Percentiles rank a stretch among this genome's conserved stretches.
These are phyloP conservation scores for Callyntrura sp. DNA, from an alignment of 2,888 invertebrate species.

Conservation along the genomic window DNA sequence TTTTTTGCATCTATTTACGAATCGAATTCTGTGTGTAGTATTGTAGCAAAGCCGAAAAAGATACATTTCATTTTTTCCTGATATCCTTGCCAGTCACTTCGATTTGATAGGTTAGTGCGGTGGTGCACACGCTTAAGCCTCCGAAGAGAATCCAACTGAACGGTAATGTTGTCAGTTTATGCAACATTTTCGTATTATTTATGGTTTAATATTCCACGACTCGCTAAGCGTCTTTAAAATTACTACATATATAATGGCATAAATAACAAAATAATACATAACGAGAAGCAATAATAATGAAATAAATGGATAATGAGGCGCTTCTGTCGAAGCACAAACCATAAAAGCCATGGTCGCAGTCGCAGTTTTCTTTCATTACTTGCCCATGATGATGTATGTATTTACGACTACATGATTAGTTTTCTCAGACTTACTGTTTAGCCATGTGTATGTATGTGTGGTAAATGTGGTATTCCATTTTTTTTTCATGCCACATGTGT, in stretches of 20 bases:
- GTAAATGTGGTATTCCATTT: conserved; percentile 31
- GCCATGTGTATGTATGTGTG: background rate
- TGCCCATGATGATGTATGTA: too few species aligned
- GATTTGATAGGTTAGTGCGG: too few species aligned
- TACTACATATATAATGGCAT: conserved; percentile 12
- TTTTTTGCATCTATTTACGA: too few species aligned
- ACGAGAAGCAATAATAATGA: background rate
- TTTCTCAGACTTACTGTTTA: conserved; percentile 16
- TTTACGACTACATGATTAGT: background rate
- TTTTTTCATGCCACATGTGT: too few species aligned
- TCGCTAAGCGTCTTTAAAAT: conserved; percentile 41
- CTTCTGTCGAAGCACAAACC: background rate
- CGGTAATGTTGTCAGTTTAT: conserved; percentile 56
- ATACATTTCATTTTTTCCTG: too few species aligned
- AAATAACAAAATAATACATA: conserved; percentile 28
- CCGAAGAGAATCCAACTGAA: conserved; percentile 1
- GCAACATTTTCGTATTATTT: conserved; percentile 64
- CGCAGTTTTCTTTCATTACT: too few species aligned
- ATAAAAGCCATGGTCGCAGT: too few species aligned
- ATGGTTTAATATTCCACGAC: conserved; percentile 66
- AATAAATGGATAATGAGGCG: conserved; percentile 25
- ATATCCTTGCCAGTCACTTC: too few species aligned
- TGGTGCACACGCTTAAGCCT: too few species aligned
- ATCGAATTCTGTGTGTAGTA: too few species aligned
- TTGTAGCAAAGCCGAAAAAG: too few species aligned